Percentiles rank a stretch among this genome's conserved stretches.
phyloP scores from a whole-genome alignment of 2,797 vertebrate genomes.

The Aratinga solstitialis region DNA sequence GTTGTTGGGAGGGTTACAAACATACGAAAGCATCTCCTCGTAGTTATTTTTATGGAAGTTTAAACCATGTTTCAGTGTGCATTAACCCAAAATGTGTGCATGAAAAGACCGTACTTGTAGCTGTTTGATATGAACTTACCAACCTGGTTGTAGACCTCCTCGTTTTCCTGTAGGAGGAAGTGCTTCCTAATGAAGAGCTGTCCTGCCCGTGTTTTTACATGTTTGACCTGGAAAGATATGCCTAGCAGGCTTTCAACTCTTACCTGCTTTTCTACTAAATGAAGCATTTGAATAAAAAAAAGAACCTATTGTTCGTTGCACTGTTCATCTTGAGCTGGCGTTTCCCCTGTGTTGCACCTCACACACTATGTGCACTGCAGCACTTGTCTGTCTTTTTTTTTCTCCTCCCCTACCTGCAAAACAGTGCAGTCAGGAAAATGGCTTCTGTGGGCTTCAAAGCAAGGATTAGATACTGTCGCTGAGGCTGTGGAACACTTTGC shows the following conservation, averaged over 20 bases:
- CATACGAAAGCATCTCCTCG: neutral
- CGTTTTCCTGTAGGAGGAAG: neutral
- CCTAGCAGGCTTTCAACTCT: neutral
- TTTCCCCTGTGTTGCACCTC: conserved; percentile 2
- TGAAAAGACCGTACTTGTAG: neutral
- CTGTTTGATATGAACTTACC: neutral
- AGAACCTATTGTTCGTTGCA: neutral
- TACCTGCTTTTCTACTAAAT: conserved; percentile 7
- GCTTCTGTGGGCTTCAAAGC: conserved; percentile 56
- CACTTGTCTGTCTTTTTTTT: conserved; percentile 7
- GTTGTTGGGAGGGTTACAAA: neutral
- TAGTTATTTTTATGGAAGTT: neutral
- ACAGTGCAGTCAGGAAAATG: conserved; percentile 65
- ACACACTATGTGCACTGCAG: conserved; percentile 16
- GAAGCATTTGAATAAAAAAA: neutral
- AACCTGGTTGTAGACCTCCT: neutral
- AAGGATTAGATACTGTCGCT: conserved; percentile 38
- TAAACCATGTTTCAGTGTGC: neutral
- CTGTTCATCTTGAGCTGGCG: neutral
- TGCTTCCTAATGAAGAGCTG: neutral
- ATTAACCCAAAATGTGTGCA: neutral
- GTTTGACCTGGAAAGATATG: neutral
- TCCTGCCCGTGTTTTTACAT: neutral
- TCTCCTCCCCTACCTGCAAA: conserved; percentile 49
- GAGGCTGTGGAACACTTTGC: conserved; percentile 25